Percentiles rank a stretch among this genome's conserved stretches.
Evolutionary conservation across 2,888 invertebrate genomes (phyloP).

Genomic region (Pteria penguin): DNA sequence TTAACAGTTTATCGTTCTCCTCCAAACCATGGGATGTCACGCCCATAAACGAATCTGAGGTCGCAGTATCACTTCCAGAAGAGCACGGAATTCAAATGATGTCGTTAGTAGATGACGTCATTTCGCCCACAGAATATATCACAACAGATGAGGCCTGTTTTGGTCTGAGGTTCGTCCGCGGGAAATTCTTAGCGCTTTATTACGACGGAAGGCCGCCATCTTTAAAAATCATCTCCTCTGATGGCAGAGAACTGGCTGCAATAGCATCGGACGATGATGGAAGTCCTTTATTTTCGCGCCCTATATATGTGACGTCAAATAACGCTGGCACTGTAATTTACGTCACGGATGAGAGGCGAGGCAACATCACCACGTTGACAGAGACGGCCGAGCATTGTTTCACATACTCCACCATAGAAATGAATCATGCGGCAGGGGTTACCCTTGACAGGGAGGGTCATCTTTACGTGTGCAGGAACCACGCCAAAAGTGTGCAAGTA

Average conservation of each 20-base stretch:
- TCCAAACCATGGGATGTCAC: conserved; percentile 63
- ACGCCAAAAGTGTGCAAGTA: conserved; percentile 56
- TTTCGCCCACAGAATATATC: conserved; percentile 44
- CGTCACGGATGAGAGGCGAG: conserved; percentile 56
- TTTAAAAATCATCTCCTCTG: conserved; percentile 50
- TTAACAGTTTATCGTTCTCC: conserved; percentile 41
- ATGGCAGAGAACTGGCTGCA: conserved; percentile 54
- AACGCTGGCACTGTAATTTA: conserved; percentile 49
- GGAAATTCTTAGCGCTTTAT: conserved; percentile 54
- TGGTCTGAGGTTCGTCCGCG: conserved; percentile 49
- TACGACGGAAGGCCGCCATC: conserved; percentile 62
- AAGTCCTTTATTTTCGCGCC: conserved; percentile 57
- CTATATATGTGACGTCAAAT: conserved; percentile 56
- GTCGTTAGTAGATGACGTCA: conserved; percentile 23
- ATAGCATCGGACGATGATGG: conserved; percentile 59
- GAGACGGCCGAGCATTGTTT: conserved; percentile 56
- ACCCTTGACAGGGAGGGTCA: conserved; percentile 53
- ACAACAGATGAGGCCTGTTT: conserved; percentile 56
- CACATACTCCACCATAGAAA: conserved; percentile 53
- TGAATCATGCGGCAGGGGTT: conserved; percentile 56
- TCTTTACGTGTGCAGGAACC: conserved; percentile 55
- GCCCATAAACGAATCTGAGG: conserved; percentile 48
- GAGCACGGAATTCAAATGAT: conserved; percentile 56
- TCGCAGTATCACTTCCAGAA: conserved; percentile 58
- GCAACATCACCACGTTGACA: conserved; percentile 50